Conservation (phyloP, 2,888 invertebrate genomes). For the Ashinkailepas kermadecensis region DNA sequence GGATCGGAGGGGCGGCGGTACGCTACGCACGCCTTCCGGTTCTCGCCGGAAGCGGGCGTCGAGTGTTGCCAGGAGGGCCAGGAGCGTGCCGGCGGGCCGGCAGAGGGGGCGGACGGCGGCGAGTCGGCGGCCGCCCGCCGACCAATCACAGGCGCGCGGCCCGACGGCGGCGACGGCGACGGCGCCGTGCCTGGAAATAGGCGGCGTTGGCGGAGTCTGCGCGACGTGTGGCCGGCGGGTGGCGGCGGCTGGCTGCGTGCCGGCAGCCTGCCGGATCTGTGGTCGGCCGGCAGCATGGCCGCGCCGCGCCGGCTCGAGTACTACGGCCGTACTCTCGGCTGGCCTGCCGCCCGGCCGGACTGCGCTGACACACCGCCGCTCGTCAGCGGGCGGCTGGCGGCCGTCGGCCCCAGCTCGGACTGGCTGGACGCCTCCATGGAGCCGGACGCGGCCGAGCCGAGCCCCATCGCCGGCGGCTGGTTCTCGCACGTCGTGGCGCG, state of each 20-base stretch:
- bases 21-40: no score
- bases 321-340: not conserved
- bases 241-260: not conserved
- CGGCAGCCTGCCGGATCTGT: not conserved
- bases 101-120: not conserved
- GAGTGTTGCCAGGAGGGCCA: not conserved
- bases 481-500: not conserved
- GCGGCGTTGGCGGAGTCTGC: not conserved
- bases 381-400: not conserved
- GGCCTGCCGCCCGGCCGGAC: not conserved
- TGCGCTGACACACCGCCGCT: not conserved
- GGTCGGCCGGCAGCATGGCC: not conserved
- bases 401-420: not conserved
- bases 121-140: no score
- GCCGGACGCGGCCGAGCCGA: not conserved
- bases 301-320: not conserved
- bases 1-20: not conserved
- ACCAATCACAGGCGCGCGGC: not conserved
- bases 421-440: constrained; percentile 16
- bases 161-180: not conserved
- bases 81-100: not conserved
- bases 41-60: not conserved
- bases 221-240: not conserved
- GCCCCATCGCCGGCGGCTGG: not conserved
- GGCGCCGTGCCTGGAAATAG: constrained; percentile 11